These are phyloP conservation scores for Nyctibius grandis DNA, from an alignment of 2,797 vertebrate genomes.

Conservation along the genomic window DNA sequence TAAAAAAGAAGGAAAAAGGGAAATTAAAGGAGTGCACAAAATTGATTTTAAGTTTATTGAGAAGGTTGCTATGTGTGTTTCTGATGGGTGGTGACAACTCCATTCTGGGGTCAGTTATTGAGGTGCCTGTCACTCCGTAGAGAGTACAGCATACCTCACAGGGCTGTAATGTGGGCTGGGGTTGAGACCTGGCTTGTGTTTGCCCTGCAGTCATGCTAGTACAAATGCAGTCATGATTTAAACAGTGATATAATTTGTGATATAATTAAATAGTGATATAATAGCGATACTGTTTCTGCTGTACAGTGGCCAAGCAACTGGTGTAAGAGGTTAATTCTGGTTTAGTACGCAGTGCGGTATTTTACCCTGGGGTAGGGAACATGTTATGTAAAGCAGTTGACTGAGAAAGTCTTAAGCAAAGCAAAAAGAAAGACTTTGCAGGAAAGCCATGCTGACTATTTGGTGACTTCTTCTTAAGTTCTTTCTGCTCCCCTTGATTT, in stretches of 20 bases:
- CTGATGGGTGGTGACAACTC: not conserved
- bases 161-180: not conserved
- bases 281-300: not conserved
- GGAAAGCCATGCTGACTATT: not conserved
- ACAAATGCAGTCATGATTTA: not conserved
- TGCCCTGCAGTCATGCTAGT: not conserved
- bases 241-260: not conserved
- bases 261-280: slow-evolving; percentile 5
- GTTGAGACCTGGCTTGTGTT: not conserved
- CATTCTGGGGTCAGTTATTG: not conserved
- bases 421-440: not conserved
- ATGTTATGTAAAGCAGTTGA: not conserved
- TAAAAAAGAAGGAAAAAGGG: not conserved
- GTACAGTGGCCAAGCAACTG: not conserved
- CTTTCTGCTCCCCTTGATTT: not conserved
- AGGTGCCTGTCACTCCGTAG: not conserved
- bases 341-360: not conserved
- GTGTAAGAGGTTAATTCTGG: not conserved
- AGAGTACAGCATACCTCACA: accelerated
- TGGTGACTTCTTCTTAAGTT: not conserved
- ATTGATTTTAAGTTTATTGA: not conserved
- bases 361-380: not conserved
- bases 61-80: not conserved
- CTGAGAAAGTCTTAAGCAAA: not conserved
- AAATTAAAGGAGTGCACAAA: not conserved